Base-by-base conservation (phyloP, 2,888 invertebrate species). In the Digitonthophagus gazella region DNA sequence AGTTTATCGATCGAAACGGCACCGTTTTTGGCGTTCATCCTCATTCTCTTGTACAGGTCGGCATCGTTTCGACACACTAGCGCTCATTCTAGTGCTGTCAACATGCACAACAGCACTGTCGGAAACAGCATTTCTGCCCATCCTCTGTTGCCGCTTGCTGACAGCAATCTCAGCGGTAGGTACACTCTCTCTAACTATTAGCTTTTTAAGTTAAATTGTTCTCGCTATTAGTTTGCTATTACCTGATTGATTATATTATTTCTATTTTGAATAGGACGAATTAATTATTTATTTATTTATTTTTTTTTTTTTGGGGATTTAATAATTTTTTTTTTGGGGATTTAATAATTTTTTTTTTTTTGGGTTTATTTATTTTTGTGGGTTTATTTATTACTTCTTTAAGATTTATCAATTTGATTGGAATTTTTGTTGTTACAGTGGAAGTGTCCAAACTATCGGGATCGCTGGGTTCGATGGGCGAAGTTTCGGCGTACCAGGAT, bases 71-170 rank as follows among this genome's bases (percentile, higher is more conserved):
- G 94, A 86, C 93, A 93, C 85, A 90, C 90, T 84, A 83, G 83
- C 77, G 90, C 89, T 84, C 87, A 88, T 84, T 87, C 88, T 83
- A 88, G 88, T 84, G 88, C 87, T 80, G 86, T 85, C 85, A 88
- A 88, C 86, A 87, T 86, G 85, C 86, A 87, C 85, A 86, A 87
- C 83, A 84, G 84, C 82, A 85, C 89, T 86, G 90, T 91, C 87
- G 91, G 91, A 88, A 89, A 91, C 88, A 93, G 93, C 90, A 90
- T 94, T 88, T 94, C 94, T 86, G 94, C 94, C 86, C 94, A 94
- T 87, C 94, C 94, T 86, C 90, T 95, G 89, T 92, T 95, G 89
- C 95, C 95, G 86, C 91, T 95, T 87, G 93, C 81, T 77, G 83
- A 83, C 81, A 81, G 85, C 85, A 85, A 84, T 81, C 83, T 86